Base-by-base conservation (phyloP, 1,140 invertebrate species). In the Eumeta japonica region DNA sequence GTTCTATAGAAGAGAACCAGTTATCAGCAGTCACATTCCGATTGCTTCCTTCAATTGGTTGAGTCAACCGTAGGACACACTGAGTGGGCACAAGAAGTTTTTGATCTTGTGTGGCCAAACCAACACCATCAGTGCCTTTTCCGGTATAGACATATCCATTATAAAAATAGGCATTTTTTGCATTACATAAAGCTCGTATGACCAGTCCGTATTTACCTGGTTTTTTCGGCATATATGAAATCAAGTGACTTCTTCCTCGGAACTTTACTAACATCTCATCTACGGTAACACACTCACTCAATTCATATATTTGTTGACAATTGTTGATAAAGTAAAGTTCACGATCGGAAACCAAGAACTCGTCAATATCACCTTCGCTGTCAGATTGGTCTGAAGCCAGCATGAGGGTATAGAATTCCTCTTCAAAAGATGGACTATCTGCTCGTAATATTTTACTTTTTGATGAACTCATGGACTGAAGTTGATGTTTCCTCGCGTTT, bases 1-100 rank as follows among this genome's bases (percentile, higher is more conserved):
- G 40, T 47, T 50, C 40, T 17, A 52, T 42, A 19, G 45, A 48
- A 15, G 29, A 28, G 33, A 62, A 66, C 52, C 55, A 67, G 48
- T 64, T 62, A 32, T 61, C 63, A 41, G 47, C 48, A n/a, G 60
- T 66, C 10, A 72, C 38, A 43, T 55, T 61, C 41, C 55, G n/a
- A n/a, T n/a, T n/a, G n/a, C n/a, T n/a, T n/a, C n/a, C n/a, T n/a
- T n/a, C 46, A 17, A 60, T 58, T 13, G 45, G 50, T 3, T 54
- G 48, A 12, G 36, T 50, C 16, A 58, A 47, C 11, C 67, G 31
- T 28, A 51, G 19, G 17, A 53, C 48, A 35, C 43, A 50, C 40
- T 53, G 48, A 40, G 39, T 43, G 3, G 48, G 48, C 5, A 55
- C 43, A 14, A 41, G 35, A 28, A 40, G 28, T 48, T 43, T n/a